A percentile compares a stretch with the other conserved stretches of the same genome.
Evolutionary conservation across 2,888 invertebrate species (phyloP).

Genomic region (Epirrhoe tristata): DNA sequence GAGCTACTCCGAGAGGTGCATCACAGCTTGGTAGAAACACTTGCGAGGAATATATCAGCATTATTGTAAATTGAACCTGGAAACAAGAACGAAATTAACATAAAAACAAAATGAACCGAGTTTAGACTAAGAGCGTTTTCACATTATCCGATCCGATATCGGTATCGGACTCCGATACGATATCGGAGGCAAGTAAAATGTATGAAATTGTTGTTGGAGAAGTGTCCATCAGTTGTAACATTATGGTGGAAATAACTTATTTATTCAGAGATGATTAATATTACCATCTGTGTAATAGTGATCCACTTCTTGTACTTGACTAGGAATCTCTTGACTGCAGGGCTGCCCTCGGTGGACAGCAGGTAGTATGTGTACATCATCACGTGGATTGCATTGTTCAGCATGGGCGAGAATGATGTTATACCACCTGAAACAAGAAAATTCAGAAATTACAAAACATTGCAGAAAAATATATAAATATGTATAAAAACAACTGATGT

Average conservation of each 20-base stretch:
- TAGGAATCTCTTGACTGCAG: conserved; percentile 81
- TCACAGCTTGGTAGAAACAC: conserved; percentile 85
- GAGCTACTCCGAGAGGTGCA: conserved; percentile 77
- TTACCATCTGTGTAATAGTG: conserved; percentile 88
- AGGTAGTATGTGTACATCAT: conserved; percentile 93
- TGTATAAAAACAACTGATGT: too few species aligned
- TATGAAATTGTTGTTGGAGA: too few species aligned
- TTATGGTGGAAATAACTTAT: too few species aligned
- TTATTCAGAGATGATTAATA: too few species aligned
- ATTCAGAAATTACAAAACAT: too few species aligned
- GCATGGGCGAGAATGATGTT: conserved; percentile 86
- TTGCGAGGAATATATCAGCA: conserved; percentile 85
- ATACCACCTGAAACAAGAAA: conserved; percentile 85
- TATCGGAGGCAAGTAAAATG: too few species aligned
- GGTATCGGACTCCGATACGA: too few species aligned
- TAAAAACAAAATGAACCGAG: too few species aligned
- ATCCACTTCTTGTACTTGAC: conserved; percentile 87
- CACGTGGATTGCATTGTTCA: conserved; percentile 89
- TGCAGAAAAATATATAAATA: too few species aligned
- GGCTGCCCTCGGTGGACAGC: conserved; percentile 86
- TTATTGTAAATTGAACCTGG: conserved; percentile 88
- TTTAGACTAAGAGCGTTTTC: too few species aligned
- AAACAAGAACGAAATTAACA: conserved; percentile 48
- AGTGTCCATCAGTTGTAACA: too few species aligned
- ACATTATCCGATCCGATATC: too few species aligned